Evolutionary conservation across 2,113 vertebrate genomes (phyloP).

Genomic region (Heloderma charlesbogerti): DNA sequence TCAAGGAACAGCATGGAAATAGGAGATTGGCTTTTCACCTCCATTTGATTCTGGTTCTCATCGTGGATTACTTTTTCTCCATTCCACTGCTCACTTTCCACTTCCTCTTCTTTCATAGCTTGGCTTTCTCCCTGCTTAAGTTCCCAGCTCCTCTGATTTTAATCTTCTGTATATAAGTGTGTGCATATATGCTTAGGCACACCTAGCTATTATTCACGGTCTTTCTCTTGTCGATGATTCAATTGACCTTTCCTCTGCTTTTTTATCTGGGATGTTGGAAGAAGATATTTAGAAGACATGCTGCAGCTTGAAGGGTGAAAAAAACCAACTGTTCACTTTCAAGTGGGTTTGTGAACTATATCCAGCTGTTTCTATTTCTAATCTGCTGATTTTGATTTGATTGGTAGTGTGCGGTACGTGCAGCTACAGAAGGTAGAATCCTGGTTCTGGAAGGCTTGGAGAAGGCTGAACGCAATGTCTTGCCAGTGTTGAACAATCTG

Average conservation of each 20-base stretch:
- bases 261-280: neutral
- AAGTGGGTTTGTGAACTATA: neutral
- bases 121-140: slow-evolving; percentile 26
- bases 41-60: neutral
- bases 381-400: slow-evolving; percentile 29
- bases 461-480: slow-evolving; percentile 94
- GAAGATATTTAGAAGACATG: neutral
- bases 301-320: neutral
- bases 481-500: slow-evolving; percentile 96
- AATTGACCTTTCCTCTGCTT: neutral
- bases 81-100: neutral
- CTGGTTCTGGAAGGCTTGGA: slow-evolving; percentile 95
- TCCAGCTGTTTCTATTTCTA: neutral
- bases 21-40: neutral
- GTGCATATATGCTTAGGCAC: neutral
- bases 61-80: no score
- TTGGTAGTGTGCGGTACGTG: slow-evolving; percentile 93
- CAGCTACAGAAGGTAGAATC: slow-evolving; percentile 91
- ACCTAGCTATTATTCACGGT: neutral
- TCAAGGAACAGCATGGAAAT: neutral
- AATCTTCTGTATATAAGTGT: neutral
- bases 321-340: neutral
- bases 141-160: slow-evolving; percentile 31
- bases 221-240: neutral
- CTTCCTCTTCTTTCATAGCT: neutral